phyloP scores from a whole-genome alignment of 2,888 invertebrate species.

The Nasonovia ribisnigri region DNA sequence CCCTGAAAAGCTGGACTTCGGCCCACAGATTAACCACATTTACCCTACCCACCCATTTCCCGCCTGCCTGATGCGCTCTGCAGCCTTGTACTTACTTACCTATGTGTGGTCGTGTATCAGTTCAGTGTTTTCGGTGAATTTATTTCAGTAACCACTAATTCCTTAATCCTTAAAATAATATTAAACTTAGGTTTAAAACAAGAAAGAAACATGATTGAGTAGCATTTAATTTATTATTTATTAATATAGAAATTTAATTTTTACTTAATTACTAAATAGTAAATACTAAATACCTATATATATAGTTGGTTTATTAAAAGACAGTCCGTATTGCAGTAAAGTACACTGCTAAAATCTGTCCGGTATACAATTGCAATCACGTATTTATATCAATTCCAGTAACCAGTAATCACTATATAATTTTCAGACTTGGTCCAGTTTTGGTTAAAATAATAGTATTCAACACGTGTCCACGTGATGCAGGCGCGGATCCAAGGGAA shows the following conservation, averaged over 20 bases:
- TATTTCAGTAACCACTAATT: not conserved
- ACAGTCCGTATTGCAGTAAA: not conserved
- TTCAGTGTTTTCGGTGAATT: not conserved
- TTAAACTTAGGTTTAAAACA: not conserved
- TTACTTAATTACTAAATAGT: not conserved
- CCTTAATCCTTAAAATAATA: not conserved
- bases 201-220: not conserved
- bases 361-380: not conserved
- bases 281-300: too few relatives aligned
- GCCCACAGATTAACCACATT: too few relatives aligned
- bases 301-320: not conserved
- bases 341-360: not conserved
- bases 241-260: not conserved
- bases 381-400: not conserved
- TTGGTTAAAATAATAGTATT: not conserved
- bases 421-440: not conserved
- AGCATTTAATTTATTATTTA: not conserved
- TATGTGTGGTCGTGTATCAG: not conserved
- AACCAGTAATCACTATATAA: not conserved
- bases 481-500: not conserved
- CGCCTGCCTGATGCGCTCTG: too few relatives aligned
- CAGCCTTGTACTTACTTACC: too few relatives aligned
- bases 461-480: not conserved
- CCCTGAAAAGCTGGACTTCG: too few relatives aligned
- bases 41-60: too few relatives aligned